These are phyloP conservation scores for Drosophila mercatorum DNA, from an alignment of 2,888 invertebrate genomes.

Conservation along the genomic window DNA sequence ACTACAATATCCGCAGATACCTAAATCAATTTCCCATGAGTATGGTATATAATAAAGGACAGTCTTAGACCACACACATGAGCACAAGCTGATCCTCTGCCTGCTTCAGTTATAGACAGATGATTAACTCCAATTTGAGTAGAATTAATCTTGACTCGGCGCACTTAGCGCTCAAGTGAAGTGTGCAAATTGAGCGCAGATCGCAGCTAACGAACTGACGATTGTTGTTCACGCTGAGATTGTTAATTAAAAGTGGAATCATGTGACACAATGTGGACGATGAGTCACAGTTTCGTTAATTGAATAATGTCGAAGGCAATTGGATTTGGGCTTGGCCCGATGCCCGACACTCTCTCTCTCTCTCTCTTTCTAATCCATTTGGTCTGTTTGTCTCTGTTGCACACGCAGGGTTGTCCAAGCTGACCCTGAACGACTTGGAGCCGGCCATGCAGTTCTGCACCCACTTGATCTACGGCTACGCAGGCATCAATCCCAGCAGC, in stretches of 20 bases:
- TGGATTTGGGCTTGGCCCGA: conserved; percentile 27
- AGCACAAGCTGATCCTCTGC: no score
- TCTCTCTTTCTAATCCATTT: background rate
- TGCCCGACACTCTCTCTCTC: background rate
- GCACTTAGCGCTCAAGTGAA: conserved; percentile 14
- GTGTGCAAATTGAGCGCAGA: conserved; percentile 30
- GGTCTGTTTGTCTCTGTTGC: background rate
- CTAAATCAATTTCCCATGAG: no score
- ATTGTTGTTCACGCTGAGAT: conserved; percentile 20
- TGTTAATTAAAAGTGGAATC: conserved; percentile 56
- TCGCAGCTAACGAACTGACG: conserved; percentile 6
- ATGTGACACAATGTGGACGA: conserved; percentile 27
- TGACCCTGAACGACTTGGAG: conserved; percentile 89
- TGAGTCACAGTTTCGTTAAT: conserved; percentile 53
- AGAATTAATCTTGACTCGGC: conserved; percentile 23
- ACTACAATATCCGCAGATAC: no score
- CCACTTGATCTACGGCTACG: conserved; percentile 91
- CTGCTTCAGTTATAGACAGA: background rate
- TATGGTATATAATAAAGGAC: no score
- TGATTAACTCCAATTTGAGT: background rate
- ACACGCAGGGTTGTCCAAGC: conserved; percentile 90
- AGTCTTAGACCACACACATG: no score
- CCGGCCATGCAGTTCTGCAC: conserved; percentile 91
- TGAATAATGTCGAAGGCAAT: conserved; percentile 38
- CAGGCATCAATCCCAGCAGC: conserved; percentile 89